Base-by-base conservation (phyloP, 2,113 vertebrate genomes). In the Datnioides undecimradiatus region DNA sequence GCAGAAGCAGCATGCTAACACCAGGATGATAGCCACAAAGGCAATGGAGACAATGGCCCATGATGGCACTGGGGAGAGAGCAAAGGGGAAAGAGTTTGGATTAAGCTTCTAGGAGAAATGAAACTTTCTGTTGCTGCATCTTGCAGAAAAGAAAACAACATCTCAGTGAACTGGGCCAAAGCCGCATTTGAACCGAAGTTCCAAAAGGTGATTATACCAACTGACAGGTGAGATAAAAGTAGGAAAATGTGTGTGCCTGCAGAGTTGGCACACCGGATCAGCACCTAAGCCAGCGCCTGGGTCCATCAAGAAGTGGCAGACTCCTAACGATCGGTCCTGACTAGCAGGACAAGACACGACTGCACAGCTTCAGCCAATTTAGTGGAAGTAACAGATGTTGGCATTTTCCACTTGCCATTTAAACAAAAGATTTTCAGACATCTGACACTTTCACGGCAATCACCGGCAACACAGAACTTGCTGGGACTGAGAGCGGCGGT, bases 11-110 rank as follows among this genome's bases (percentile, higher is more conserved):
- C 98, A 99, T 65, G 98, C 98, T 84, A 99, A 93, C 86, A 98
- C 97, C 94, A 99, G 95, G 78, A 99, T 96, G 90, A 99, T 95
- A 2, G 95, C 98, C 55, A 99, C 98, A 66, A 99, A 98, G 91
- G 98, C 98, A 80, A 99, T 99, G 41, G 98, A 98, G 80, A 99
- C 97, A 82, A 99, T 96, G 94, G 98, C 98, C 98, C 98, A 99
- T 40, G 97, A 96, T 87, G 98, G 98, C 95, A 99, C 98, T 99
- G 95, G 48, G 43, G 48, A 33, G 21, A 55, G 41, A 66, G 31
- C 27, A 74, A 16, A 70, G 4, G 58, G 41, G 27, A 65, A 8
- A 67, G 23, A 43, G 46, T 45, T 58, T 34, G 34, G 34, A 48
- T 84, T 36, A 69, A 33, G 54, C 34, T 8, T 60, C 38, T 36